Evolutionary conservation across 2,888 invertebrate genomes (phyloP).

Genomic region (Baronia brevicornis): DNA sequence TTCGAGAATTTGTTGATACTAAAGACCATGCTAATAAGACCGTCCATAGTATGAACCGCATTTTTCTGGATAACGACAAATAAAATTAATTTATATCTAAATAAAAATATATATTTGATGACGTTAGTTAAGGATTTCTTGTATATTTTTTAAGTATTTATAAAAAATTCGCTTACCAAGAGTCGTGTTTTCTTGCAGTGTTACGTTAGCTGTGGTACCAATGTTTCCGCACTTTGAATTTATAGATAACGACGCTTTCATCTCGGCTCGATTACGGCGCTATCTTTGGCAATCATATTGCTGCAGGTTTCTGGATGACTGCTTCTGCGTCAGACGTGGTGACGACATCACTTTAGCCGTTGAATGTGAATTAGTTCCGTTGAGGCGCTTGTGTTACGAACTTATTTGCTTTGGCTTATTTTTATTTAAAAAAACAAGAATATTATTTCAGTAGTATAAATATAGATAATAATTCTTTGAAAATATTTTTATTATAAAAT

Average conservation of each 20-base stretch:
- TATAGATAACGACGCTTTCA: slow-evolving; percentile 69
- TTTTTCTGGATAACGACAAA: slow-evolving; percentile 30
- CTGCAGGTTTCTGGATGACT: slow-evolving; percentile 69
- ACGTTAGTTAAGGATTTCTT: no score
- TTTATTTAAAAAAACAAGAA: neutral
- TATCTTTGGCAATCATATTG: slow-evolving; percentile 65
- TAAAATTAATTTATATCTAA: slow-evolving; percentile 9
- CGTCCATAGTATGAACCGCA: slow-evolving; percentile 49
- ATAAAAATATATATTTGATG: no score
- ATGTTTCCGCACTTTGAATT: slow-evolving; percentile 56
- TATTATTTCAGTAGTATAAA: neutral
- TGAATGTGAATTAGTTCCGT: slow-evolving; percentile 60
- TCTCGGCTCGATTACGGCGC: slow-evolving; percentile 60
- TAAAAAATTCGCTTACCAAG: slow-evolving; percentile 31
- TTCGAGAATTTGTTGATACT: slow-evolving; percentile 41
- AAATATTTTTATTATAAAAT: slow-evolving; percentile 8
- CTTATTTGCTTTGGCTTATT: slow-evolving; percentile 4
- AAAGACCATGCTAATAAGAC: slow-evolving; percentile 44
- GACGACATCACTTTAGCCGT: slow-evolving; percentile 61
- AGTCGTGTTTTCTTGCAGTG: slow-evolving; percentile 39
- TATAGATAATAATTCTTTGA: neutral
- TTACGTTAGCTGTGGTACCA: slow-evolving; percentile 52
- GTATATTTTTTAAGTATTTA: slow-evolving; percentile 16
- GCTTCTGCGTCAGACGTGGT: slow-evolving; percentile 44
- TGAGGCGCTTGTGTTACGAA: slow-evolving; percentile 21